These are phyloP conservation scores for Scolopax rusticola DNA, from an alignment of 2,797 vertebrate species.

Conservation along the genomic window DNA sequence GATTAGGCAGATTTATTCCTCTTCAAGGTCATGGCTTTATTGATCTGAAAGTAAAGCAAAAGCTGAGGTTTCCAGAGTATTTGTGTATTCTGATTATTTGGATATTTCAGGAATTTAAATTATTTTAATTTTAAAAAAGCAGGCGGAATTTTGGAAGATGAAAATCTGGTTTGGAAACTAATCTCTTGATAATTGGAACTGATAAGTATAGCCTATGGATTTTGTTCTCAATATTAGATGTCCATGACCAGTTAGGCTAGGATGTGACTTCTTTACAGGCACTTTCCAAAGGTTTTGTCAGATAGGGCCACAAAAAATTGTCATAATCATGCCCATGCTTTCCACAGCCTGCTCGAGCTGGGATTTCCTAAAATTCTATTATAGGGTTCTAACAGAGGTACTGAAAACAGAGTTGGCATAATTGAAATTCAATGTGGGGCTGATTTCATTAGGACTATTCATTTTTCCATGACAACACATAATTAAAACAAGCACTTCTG, in stretches of 20 bases:
- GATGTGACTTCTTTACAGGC: neutral
- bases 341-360: neutral
- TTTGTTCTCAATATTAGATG: neutral
- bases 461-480: neutral
- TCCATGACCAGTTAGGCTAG: neutral
- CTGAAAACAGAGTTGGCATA: neutral
- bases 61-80: neutral
- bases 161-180: neutral
- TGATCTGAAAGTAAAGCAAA: neutral
- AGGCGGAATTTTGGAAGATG: neutral
- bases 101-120: neutral
- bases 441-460: neutral
- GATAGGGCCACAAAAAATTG: neutral
- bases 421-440: neutral
- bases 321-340: neutral
- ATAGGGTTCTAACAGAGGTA: neutral
- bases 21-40: neutral
- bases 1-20: neutral
- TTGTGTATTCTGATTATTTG: neutral
- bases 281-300: neutral
- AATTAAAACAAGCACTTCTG: slow-evolving; percentile 11
- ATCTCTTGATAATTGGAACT: neutral
- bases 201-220: neutral
- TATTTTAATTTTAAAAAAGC: neutral
- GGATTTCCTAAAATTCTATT: neutral